Evolutionary conservation across 2,113 vertebrate species (phyloP).

Genomic region (Agapornis roseicollis): DNA sequence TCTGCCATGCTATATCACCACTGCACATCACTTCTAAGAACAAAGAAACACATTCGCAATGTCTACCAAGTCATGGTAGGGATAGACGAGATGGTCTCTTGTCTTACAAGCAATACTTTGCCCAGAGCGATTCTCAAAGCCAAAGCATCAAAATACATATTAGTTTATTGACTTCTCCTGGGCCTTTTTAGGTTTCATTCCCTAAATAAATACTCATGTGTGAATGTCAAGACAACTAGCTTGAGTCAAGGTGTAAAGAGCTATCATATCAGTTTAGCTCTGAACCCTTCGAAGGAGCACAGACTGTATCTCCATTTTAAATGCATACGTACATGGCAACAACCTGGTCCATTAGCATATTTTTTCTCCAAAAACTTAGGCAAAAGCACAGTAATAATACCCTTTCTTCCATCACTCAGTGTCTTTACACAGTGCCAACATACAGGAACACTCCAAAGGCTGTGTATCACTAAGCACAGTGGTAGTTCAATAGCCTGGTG

Average conservation of each 20-base stretch:
- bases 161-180: not conserved
- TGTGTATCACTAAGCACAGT: not conserved
- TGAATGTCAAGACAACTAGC: not conserved
- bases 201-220: not conserved
- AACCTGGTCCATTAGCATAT: not conserved
- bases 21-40: not conserved
- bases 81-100: not conserved
- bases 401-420: not conserved
- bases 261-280: not conserved
- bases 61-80: not conserved
- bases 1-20: not conserved
- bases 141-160: not conserved
- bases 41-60: not conserved
- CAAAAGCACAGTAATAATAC: not conserved
- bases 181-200: not conserved
- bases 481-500: not conserved
- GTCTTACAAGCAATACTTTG: not conserved
- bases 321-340: not conserved
- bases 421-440: not conserved
- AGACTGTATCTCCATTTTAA: not conserved
- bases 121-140: not conserved
- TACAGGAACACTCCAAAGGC: not conserved
- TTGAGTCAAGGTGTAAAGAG: not conserved
- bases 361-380: not conserved
- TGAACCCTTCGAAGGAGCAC: not conserved